Percentiles rank a stretch among this genome's conserved stretches.
Evolutionary conservation across 2,888 invertebrate genomes (phyloP).

Genomic region (Agrochola litura): DNA sequence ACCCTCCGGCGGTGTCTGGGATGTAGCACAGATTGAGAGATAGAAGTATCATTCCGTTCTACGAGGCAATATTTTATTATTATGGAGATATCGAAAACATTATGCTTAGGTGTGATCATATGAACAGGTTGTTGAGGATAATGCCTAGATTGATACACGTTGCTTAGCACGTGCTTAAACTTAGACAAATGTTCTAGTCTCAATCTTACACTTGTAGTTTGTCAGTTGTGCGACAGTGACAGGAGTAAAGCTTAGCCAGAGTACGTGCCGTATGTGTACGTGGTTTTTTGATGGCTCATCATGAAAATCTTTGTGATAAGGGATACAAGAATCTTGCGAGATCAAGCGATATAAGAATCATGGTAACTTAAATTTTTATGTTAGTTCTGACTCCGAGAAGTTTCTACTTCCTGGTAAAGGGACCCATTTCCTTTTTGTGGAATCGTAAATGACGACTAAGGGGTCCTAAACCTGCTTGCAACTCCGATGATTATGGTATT

Average conservation of each 20-base stretch:
- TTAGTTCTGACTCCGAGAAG: slow-evolving; percentile 10
- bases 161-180: not conserved
- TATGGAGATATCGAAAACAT: not conserved
- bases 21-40: not conserved
- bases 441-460: slow-evolving; percentile 15
- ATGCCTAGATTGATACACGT: not conserved
- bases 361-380: not conserved
- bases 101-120: not conserved
- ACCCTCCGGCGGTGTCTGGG: slow-evolving; percentile 15
- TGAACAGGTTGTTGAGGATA: not conserved
- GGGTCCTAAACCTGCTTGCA: slow-evolving; percentile 6
- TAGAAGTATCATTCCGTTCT: slow-evolving; percentile 11
- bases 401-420: not conserved
- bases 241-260: not conserved
- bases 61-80: not conserved
- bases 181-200: not conserved
- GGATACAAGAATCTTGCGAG: too few relatives aligned
- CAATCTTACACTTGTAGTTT: not conserved
- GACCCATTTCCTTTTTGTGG: slow-evolving; percentile 11
- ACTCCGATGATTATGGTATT: slow-evolving; percentile 32
- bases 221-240: not conserved
- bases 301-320: too few relatives aligned
- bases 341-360: too few relatives aligned
- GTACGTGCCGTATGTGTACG: not conserved
- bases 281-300: not conserved